These are phyloP conservation scores for Prietella phreatophila DNA, from an alignment of 2,113 vertebrate genomes.

Conservation along the genomic window DNA sequence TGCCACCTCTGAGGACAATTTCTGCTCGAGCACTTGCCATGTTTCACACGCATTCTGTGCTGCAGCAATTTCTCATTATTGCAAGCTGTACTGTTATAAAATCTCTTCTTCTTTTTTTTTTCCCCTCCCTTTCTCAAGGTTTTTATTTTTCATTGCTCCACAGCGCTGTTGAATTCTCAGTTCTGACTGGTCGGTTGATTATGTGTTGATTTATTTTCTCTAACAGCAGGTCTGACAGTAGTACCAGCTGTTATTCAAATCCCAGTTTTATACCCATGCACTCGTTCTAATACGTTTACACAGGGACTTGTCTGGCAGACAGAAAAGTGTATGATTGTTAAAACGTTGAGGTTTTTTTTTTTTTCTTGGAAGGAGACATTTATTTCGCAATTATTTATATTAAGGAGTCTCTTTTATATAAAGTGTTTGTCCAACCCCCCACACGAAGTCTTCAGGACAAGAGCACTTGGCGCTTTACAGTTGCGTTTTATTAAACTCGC, in stretches of 20 bases:
- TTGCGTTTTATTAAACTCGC: background rate
- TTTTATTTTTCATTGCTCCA: background rate
- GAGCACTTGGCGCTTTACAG: background rate
- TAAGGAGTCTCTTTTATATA: background rate
- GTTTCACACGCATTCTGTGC: conserved; percentile 29
- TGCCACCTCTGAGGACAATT: conserved; percentile 8
- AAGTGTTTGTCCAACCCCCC: background rate
- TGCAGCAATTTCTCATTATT: conserved; percentile 13
- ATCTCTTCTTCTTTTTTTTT: background rate
- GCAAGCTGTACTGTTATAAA: conserved; percentile 31
- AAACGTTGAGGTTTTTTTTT: background rate
- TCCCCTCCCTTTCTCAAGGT: background rate
- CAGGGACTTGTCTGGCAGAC: background rate
- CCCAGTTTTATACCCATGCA: background rate
- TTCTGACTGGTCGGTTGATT: background rate
- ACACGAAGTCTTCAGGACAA: background rate
- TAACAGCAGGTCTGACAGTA: background rate
- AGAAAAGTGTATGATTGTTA: background rate
- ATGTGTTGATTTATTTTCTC: background rate
- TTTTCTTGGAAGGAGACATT: background rate
- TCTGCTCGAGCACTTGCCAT: conserved; percentile 12
- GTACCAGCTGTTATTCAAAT: background rate
- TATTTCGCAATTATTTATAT: background rate
- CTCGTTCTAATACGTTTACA: background rate
- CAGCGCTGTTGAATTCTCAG: background rate